Conservation (phyloP, 1,140 invertebrate genomes). For the Scaptomyza pallida region DNA sequence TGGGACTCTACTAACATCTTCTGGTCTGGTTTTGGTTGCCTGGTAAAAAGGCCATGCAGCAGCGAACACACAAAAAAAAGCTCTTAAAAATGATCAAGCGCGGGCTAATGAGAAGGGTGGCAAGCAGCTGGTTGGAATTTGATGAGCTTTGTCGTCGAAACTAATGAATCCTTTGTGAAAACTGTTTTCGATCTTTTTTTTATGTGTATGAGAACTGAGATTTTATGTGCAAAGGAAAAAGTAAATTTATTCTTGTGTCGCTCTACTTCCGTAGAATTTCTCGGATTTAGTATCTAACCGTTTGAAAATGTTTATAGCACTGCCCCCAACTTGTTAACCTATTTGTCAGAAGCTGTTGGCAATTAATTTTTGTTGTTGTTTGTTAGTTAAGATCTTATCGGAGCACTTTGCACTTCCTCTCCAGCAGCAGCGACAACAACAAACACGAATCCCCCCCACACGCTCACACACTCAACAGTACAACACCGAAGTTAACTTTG, state of each 20-base stretch:
- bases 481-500: conserved; percentile 16
- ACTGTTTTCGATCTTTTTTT: neutral
- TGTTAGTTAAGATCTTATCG: conserved; percentile 43
- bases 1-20: conserved; percentile 32
- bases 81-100: conserved; percentile 5
- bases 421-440: conserved; percentile 7
- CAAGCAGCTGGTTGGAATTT: conserved; percentile 41
- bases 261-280: conserved; percentile 18
- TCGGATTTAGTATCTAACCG: neutral
- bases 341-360: conserved; percentile 43
- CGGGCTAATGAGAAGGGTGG: conserved; percentile 6
- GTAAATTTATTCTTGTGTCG: neutral
- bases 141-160: conserved; percentile 46
- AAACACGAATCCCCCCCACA: conserved; percentile 17
- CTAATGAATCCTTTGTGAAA: conserved; percentile 17
- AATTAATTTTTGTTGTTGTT: conserved; percentile 42
- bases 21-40: conserved; percentile 10
- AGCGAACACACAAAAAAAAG: conserved; percentile 12
- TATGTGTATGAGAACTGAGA: no score
- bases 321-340: conserved; percentile 47
- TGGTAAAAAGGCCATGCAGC: neutral
- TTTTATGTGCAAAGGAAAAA: no score
- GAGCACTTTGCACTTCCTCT: conserved; percentile 54
- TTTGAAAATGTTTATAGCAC: conserved; percentile 12
- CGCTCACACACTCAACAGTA: conserved; percentile 40